Evolutionary conservation across 37 sponge, comb jelly and placozoan genomes (phyloP).

Genomic region (Lycopodina hypogea): DNA sequence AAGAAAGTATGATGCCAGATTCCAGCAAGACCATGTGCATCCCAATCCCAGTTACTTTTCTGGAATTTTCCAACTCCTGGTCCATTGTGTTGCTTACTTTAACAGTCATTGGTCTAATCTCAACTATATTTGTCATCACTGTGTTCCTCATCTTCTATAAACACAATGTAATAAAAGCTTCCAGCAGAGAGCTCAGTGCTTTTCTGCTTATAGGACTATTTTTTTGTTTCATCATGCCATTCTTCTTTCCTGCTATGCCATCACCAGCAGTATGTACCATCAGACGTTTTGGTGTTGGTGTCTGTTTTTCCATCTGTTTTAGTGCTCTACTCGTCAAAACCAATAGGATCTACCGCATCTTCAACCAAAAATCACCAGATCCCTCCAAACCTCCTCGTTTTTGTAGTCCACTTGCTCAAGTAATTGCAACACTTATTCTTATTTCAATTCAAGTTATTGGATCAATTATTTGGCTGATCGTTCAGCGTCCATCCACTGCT

Average conservation of each 20-base stretch:
- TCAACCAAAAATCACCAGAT: not conserved
- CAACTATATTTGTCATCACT: no score
- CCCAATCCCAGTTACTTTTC: conserved; percentile 21
- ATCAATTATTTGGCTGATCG: conserved; percentile 33
- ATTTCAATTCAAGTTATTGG: conserved; percentile 47
- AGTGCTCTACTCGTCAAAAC: no score
- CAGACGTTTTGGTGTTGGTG: no score
- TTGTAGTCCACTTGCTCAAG: conserved; percentile 38
- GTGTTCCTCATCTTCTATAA: conserved; percentile 31
- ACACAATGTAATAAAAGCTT: conserved; percentile 47
- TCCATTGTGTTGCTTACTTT: no score
- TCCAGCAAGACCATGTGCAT: no score
- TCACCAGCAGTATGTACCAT: conserved; percentile 6
- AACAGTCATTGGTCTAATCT: no score
- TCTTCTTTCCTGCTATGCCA: conserved; percentile 49
- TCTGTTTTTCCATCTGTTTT: no score
- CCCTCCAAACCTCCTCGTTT: conserved; percentile 8
- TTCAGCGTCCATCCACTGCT: no score
- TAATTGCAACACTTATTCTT: conserved; percentile 43
- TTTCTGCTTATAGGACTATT: conserved; percentile 40
- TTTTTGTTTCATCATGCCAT: conserved; percentile 47
- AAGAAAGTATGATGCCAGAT: conserved; percentile 25
- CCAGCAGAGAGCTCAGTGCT: no score
- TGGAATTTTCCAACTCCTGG: conserved; percentile 22
- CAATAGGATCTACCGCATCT: no score